Conservation (phyloP, 2,888 invertebrate genomes). For the Phalangium opilio region DNA sequence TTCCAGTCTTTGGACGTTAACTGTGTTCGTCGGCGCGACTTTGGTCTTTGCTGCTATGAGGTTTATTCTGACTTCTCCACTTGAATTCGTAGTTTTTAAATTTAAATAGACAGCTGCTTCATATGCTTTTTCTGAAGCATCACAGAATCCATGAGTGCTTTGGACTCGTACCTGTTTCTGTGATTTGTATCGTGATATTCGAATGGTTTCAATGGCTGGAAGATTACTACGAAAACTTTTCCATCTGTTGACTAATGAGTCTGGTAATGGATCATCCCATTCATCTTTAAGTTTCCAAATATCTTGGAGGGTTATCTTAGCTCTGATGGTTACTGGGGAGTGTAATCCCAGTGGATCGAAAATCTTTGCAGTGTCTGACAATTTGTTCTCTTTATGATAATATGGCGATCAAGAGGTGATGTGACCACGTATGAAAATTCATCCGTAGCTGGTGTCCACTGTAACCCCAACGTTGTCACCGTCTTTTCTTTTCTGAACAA, state of each 20-base stretch:
- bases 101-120: too few relatives aligned
- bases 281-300: neutral
- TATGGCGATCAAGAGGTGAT: neutral
- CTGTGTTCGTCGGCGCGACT: neutral
- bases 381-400: neutral
- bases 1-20: neutral
- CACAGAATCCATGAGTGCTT: neutral
- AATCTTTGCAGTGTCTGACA: neutral
- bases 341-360: constrained; percentile 1
- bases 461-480: too few relatives aligned
- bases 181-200: neutral
- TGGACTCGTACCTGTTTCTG: neutral
- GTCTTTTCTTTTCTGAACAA: neutral
- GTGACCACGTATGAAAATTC: neutral
- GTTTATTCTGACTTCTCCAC: too few relatives aligned
- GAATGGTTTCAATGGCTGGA: neutral
- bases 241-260: neutral
- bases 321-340: neutral
- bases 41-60: too few relatives aligned
- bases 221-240: neutral
- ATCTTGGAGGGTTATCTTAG: neutral
- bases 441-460: too few relatives aligned
- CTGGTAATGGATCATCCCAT: neutral
- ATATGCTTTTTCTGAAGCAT: too few relatives aligned
- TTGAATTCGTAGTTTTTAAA: too few relatives aligned